Evolutionary conservation across 2,888 invertebrate genomes (phyloP).

Genomic region (Caenorhabditis sp.): DNA sequence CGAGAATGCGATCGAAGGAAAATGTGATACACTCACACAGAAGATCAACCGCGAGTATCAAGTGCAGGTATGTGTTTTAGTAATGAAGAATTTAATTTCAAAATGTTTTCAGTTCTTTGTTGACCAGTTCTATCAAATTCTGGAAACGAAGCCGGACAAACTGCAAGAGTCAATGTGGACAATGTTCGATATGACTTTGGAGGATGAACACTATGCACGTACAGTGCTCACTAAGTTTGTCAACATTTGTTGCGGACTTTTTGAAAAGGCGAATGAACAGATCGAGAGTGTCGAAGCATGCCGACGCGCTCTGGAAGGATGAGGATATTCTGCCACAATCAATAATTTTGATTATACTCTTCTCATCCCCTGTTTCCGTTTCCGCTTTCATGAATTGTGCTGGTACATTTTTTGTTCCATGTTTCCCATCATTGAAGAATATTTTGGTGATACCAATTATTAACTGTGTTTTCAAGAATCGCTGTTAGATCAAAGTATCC

Average conservation of each 20-base stretch:
- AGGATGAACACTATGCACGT: constrained; percentile 57
- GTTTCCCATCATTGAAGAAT: not conserved
- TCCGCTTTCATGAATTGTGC: not conserved
- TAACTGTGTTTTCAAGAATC: not conserved
- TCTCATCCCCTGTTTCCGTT: not conserved
- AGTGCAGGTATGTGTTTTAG: constrained; percentile 87
- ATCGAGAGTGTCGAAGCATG: constrained; percentile 43
- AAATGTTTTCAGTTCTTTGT: constrained; percentile 51
- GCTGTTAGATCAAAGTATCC: not conserved
- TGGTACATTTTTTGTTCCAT: not conserved
- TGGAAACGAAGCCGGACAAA: constrained; percentile 45
- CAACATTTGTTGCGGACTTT: constrained; percentile 41
- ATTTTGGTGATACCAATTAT: not conserved
- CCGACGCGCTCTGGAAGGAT: constrained; percentile 47
- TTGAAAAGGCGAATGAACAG: constrained; percentile 38
- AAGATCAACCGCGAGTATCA: constrained; percentile 94
- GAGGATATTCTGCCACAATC: not conserved
- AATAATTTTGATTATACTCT: not conserved
- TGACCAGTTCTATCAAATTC: constrained; percentile 50
- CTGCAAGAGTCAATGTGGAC: constrained; percentile 44
- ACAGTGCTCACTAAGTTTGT: constrained; percentile 47
- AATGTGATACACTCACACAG: constrained; percentile 91
- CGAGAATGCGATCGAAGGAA: constrained; percentile 88
- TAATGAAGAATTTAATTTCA: no score
- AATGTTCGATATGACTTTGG: constrained; percentile 49